Conservation (phyloP, 1,140 invertebrate genomes). For the Theocolax elegans region DNA sequence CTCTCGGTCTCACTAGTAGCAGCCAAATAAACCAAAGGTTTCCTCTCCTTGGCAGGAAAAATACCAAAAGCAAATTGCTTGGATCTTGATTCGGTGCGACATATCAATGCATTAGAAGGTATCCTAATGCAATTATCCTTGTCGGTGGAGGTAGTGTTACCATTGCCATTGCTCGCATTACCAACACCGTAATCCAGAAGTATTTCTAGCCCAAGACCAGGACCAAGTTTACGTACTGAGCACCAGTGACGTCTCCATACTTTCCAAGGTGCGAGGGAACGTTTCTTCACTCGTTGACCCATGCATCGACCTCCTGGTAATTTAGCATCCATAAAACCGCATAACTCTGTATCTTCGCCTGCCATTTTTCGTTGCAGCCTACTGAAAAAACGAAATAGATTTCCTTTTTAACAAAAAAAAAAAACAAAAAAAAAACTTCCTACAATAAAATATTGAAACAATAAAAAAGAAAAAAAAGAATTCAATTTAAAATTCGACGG, state of each 20-base stretch:
- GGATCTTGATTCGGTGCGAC: conserved; percentile 68
- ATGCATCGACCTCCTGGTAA: conserved; percentile 52
- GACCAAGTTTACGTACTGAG: conserved; percentile 52
- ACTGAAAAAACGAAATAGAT: no score
- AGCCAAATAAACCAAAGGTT: conserved; percentile 67
- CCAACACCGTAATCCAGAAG: conserved; percentile 55
- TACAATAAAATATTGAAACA: no score
- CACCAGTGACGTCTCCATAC: conserved; percentile 66
- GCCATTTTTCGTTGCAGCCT: conserved; percentile 31
- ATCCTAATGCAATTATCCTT: conserved; percentile 56
- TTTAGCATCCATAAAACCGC: conserved; percentile 61
- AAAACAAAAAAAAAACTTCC: no score
- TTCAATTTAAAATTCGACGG: no score
- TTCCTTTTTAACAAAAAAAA: no score
- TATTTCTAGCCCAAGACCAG: conserved; percentile 55
- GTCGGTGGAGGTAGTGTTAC: conserved; percentile 33
- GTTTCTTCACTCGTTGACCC: conserved; percentile 56
- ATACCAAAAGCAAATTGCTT: conserved; percentile 70
- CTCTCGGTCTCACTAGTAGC: conserved; percentile 68
- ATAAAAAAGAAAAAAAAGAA: no score
- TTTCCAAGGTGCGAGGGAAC: conserved; percentile 53
- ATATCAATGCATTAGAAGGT: conserved; percentile 63
- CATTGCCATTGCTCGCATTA: conserved; percentile 23
- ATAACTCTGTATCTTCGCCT: conserved; percentile 52
- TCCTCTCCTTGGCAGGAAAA: conserved; percentile 64